Conservation (phyloP, 2,888 invertebrate species). For the Latheticus oryzae region DNA sequence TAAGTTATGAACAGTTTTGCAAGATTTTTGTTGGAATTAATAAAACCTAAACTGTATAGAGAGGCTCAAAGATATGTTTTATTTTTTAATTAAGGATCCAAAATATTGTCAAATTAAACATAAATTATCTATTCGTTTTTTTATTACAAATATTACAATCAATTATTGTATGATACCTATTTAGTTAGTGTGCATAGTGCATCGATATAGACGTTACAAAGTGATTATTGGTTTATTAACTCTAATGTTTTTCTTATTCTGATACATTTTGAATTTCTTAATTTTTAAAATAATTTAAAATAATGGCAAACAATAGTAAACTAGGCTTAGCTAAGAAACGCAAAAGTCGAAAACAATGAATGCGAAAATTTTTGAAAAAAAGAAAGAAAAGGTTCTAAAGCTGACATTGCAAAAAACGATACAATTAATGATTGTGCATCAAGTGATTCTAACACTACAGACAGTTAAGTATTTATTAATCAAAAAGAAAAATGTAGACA, state of each 20-base stretch:
- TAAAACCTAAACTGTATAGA: no score
- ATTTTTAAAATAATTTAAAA: constrained; percentile 1
- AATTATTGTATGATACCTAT: constrained; percentile 3
- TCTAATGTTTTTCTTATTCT: constrained; percentile 4
- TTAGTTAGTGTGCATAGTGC: constrained; percentile 4
- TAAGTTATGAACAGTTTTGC: no score
- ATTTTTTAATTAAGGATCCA: no score
- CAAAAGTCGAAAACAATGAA: constrained; percentile 7
- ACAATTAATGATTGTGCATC: background rate
- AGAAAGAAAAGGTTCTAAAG: constrained; percentile 6
- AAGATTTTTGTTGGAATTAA: no score
- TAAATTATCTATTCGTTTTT: no score
- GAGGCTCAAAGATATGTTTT: no score
- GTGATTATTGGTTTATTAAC: constrained; percentile 2
- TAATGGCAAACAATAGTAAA: constrained; percentile 8
- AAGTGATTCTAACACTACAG: no score
- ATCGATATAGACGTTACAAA: constrained; percentile 4
- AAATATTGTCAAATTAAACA: no score
- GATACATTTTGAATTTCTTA: constrained; percentile 4
- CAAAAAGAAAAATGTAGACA: no score
- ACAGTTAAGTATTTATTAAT: no score
- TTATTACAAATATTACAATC: no score
- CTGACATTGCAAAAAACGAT: constrained; percentile 2
- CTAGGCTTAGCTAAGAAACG: constrained; percentile 6
- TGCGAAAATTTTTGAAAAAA: constrained; percentile 3